Evolutionary conservation across 2,113 vertebrate genomes (phyloP).

Genomic region (Alouatta palliata): DNA sequence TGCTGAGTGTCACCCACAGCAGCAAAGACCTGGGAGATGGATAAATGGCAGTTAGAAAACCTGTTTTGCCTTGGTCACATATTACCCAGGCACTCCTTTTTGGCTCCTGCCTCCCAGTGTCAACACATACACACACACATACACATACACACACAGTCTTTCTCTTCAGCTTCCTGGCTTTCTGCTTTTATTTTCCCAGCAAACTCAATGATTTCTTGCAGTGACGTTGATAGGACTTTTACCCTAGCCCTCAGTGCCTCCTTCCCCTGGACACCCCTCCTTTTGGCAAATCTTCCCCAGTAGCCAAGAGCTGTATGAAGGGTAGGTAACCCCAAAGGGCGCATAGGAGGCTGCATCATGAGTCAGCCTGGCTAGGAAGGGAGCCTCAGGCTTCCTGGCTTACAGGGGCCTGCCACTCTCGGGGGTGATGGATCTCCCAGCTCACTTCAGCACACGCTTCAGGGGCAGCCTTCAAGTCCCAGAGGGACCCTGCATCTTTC

Average conservation of each 20-base stretch:
- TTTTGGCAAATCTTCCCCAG: not conserved
- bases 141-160: not conserved
- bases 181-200: not conserved
- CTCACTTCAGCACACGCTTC: not conserved
- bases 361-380: not conserved
- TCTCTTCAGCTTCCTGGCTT: not conserved
- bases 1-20: not conserved
- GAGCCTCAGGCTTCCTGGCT: not conserved
- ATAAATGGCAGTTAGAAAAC: not conserved
- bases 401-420: not conserved
- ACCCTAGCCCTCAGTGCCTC: not conserved
- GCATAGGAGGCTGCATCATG: fast-evolving
- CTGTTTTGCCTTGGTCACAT: not conserved
- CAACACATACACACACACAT: too few relatives aligned
- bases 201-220: not conserved
- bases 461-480: not conserved
- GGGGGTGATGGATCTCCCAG: not conserved
- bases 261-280: not conserved
- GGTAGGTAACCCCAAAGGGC: not conserved
- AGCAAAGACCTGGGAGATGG: not conserved
- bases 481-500: not conserved
- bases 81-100: not conserved
- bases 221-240: not conserved
- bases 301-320: not conserved
- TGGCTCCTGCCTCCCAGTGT: not conserved